Evolutionary conservation across 1,140 invertebrate species (phyloP), one percentile per base, ranked within the genome.

Genomic region (Cyclina sinensis): DNA sequence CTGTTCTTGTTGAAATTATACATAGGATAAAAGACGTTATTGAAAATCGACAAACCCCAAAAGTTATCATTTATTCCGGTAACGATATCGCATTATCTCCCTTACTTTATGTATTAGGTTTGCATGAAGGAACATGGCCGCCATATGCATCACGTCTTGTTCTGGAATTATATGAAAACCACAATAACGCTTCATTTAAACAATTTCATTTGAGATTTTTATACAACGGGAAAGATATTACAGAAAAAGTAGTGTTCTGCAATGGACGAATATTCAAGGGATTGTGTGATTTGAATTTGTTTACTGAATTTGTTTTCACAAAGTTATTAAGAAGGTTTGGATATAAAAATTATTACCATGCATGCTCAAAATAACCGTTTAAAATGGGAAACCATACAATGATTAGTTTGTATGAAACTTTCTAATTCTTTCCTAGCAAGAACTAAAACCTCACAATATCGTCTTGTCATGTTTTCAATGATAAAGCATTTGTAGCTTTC

Each of bases 51-150:
- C 95, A 97, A 97, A 79, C 97, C 97, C 84, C 97, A 88, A 97
- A 97, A 92, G 96, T 99, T 84, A 97, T 98, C 11, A 90, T 99
- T 0, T 99, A 98, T 94, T 99, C 98, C 0, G 98, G 98, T 0
- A 98, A 99, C 93, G 98, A 99, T 94, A 97, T 97, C 91, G 99
- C 98, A 0, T 91, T 99, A 30, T 97, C 98, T 91, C 98, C 98
- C 91, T 95, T 99, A 3, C 96, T 97, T 3, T 96, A 97, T 9
- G 97, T 98, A 0, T 93, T 99, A 30, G 98, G 98, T 0, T 95
- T 98, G 39, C 95, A 96, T 62, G 96, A 97, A 90, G 96, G 96
- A 11, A 95, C 96, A 30, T 95, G 95, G 93, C 96, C 97, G 1
- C 96, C 97, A 39, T 99, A 98, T 95, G 98, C 98, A 0, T 97